Conservation (phyloP, 2,888 invertebrate species). For the Cataglyphis altisquamis region DNA sequence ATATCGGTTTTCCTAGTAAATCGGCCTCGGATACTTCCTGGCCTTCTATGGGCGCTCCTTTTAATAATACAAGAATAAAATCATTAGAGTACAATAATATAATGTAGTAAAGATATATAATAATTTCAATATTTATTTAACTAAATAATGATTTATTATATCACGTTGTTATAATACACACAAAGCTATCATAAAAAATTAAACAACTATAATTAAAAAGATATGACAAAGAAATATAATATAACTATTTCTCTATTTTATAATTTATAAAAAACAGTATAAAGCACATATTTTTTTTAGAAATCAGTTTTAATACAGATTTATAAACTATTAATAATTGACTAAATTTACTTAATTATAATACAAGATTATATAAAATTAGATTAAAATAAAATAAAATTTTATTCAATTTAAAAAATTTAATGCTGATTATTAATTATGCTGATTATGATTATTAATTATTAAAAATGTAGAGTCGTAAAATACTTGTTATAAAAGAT, state of each 20-base stretch:
- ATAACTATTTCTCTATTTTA: neutral
- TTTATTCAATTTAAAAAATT: neutral
- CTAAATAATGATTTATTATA: neutral
- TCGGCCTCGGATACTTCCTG: slow-evolving; percentile 85
- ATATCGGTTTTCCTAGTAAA: slow-evolving; percentile 81
- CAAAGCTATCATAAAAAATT: slow-evolving; percentile 1
- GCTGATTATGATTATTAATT: neutral
- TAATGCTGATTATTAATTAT: neutral
- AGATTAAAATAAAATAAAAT: neutral
- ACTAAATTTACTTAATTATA: neutral
- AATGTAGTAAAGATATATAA: slow-evolving; percentile 17
- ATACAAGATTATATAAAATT: neutral
- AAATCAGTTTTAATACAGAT: neutral
- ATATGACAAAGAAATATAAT: slow-evolving; percentile 2
- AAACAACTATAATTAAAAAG: slow-evolving; percentile 10
- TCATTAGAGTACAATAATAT: slow-evolving; percentile 26
- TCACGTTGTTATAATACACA: neutral
- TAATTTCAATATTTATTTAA: neutral
- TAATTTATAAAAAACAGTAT: neutral
- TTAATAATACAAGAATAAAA: slow-evolving; percentile 42
- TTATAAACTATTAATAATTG: neutral
- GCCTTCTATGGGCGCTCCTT: slow-evolving; percentile 85
- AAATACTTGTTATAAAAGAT: neutral
- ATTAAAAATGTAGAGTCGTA: neutral
- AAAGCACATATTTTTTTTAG: neutral